Base-by-base conservation (phyloP, 2,797 vertebrate genomes). In the Serranus cabrilla region DNA sequence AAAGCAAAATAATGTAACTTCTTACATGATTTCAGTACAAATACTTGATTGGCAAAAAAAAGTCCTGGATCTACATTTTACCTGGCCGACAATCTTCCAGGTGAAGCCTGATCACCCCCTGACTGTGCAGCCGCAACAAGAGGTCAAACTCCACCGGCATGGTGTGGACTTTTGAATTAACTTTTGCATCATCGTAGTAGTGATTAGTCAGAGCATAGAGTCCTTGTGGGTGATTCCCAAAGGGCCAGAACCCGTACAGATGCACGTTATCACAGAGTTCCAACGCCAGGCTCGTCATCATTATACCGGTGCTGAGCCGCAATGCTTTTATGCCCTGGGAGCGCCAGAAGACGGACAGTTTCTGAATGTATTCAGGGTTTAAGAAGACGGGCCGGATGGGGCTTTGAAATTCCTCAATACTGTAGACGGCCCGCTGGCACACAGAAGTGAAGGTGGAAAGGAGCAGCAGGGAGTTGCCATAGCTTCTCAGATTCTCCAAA, bases 241-340 rank as follows among this genome's bases (percentile, higher is more conserved):
- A 99, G 42, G 98, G 98, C 98, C 98, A 99, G 84, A 98, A 99
- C 5, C 98, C 98, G 0, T 97, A 99, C 2, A 99, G 90, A 63
- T 96, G 95, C 71, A 99, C 96, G 0, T 95, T 93, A 76, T 93
- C 52, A 69, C 98, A 99, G 37, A 97, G 76, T 77, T 98, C 98
- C 76, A 98, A 85, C 0, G 97, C 98, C 21, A 97, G 74, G 25
- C 97, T 99, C 11, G 91, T 89, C 87, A 98, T 94, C 85, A 98
- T 97, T 17, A 99, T 79, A 39, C 98, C 98, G 0, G 96, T 96
- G 82, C 97, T 98, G 71, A 97, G 93, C 0, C 93, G 95, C 96
- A 81, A 97, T 0, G 94, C 91, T 7, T 74, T 94, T 18, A 99
- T 91, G 18, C 97, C 97, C 71, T 94, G 91, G 59, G 89, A 90